Evolutionary conservation across 2,888 invertebrate species (phyloP).

Genomic region (Pediacus dermestoides): DNA sequence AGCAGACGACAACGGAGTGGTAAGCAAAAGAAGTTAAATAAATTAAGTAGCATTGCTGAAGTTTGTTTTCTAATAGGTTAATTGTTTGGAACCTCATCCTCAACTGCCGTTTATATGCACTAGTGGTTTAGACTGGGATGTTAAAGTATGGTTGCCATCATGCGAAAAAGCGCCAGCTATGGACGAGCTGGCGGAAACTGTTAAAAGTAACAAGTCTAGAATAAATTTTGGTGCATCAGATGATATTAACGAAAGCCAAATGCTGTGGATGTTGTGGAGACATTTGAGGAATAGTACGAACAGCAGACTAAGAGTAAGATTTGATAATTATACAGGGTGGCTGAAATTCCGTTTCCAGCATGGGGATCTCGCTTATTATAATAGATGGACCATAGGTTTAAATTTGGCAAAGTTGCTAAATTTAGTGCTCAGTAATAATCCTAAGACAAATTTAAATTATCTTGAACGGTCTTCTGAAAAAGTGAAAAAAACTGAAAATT

Average conservation of each 20-base stretch:
- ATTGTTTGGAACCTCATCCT: constrained; percentile 90
- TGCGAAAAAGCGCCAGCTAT: constrained; percentile 58
- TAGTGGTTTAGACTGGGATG: constrained; percentile 85
- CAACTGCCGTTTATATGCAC: constrained; percentile 82
- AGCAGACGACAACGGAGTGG: constrained; percentile 81
- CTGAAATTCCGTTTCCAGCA: too few species aligned
- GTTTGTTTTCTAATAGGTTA: constrained; percentile 58
- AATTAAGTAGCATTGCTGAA: neutral
- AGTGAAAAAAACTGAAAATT: too few species aligned
- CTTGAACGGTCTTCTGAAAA: too few species aligned
- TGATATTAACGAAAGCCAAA: constrained; percentile 41
- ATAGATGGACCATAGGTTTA: too few species aligned
- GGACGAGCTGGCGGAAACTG: constrained; percentile 51
- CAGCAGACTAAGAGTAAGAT: neutral
- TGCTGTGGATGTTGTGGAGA: constrained; percentile 47
- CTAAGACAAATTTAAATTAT: too few species aligned
- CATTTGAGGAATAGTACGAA: constrained; percentile 32
- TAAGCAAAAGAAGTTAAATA: constrained; percentile 51
- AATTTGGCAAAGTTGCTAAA: too few species aligned
- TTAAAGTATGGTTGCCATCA: constrained; percentile 89
- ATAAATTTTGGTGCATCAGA: constrained; percentile 17
- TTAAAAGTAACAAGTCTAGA: constrained; percentile 34
- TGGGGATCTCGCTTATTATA: too few species aligned
- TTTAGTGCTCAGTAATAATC: too few species aligned
- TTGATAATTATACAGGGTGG: too few species aligned